Conservation (phyloP, 2,797 vertebrate species). For the Smutsia gigantea region DNA sequence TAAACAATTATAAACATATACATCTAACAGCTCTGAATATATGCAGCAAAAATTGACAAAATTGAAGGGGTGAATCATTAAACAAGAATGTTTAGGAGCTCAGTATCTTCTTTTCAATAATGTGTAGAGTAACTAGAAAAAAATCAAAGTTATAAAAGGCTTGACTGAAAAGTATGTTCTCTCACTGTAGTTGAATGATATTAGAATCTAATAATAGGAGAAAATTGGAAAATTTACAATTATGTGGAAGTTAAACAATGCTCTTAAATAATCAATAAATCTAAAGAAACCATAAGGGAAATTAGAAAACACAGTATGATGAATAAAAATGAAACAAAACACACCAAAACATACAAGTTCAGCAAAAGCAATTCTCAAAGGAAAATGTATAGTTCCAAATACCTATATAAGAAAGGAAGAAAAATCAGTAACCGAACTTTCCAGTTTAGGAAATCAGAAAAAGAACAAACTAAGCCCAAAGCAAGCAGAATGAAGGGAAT, state of each 20-base stretch:
- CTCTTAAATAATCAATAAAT: neutral
- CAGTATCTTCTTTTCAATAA: neutral
- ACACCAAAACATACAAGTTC: neutral
- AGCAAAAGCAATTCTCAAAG: neutral
- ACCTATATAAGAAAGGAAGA: neutral
- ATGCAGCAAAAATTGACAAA: neutral
- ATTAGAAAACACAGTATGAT: neutral
- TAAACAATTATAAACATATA: neutral
- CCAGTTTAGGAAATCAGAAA: neutral
- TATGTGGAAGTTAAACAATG: neutral
- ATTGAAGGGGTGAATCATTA: neutral
- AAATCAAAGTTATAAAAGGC: neutral
- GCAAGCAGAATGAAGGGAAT: neutral
- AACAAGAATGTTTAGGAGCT: neutral
- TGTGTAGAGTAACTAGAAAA: neutral
- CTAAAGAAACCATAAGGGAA: neutral
- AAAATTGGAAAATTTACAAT: neutral
- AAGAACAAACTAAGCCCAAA: neutral
- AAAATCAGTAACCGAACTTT: neutral
- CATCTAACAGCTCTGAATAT: neutral
- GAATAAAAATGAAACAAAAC: neutral
- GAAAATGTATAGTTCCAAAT: conserved; percentile 5
- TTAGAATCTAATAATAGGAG: neutral
- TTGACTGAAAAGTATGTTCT: neutral
- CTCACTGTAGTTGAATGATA: neutral